phyloP scores from a whole-genome alignment of 2,888 invertebrate genomes.

The Nezara viridula region DNA sequence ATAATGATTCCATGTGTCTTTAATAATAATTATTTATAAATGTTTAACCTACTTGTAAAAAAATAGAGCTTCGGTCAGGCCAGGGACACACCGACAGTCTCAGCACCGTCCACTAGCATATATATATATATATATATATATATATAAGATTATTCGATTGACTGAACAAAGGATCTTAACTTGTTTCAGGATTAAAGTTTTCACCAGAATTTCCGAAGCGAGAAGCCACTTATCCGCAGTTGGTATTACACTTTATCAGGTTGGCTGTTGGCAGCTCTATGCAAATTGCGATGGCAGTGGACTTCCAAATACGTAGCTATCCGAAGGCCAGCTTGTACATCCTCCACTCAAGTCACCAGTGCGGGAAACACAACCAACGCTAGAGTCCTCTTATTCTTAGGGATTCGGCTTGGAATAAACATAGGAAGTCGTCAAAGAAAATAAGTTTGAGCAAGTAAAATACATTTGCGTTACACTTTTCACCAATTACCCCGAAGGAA shows the following conservation, averaged over 20 bases:
- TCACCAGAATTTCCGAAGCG: neutral
- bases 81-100: too few relatives aligned
- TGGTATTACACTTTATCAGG: conserved; percentile 28
- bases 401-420: neutral
- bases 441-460: neutral
- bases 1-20: too few relatives aligned
- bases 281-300: conserved; percentile 21
- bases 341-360: neutral
- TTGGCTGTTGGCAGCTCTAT: conserved; percentile 28
- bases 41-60: too few relatives aligned
- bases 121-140: too few relatives aligned
- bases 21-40: too few relatives aligned
- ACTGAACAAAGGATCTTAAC: too few relatives aligned
- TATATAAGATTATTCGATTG: too few relatives aligned
- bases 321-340: conserved; percentile 21
- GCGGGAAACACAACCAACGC: neutral
- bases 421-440: neutral
- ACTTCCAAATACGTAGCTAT: conserved; percentile 29
- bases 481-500: neutral
- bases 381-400: neutral
- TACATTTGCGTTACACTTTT: neutral
- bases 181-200: neutral
- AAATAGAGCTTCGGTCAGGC: too few relatives aligned
- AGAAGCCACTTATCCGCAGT: neutral
- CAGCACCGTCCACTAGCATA: too few relatives aligned